phyloP scores from a whole-genome alignment of 2,113 vertebrate species.

The Mobula birostris region DNA sequence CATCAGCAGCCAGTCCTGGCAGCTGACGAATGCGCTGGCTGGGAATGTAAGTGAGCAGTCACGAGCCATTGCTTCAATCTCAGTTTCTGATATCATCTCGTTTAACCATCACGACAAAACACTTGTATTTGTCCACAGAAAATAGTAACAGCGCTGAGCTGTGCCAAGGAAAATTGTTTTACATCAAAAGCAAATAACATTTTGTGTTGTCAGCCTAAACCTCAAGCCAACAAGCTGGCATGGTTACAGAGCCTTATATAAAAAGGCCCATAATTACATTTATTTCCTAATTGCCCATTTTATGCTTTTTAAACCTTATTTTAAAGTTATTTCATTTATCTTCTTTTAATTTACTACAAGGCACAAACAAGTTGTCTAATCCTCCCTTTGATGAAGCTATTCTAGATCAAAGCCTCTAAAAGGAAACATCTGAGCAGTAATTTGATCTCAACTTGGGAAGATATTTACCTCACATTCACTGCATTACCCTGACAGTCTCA shows the following conservation, averaged over 20 bases:
- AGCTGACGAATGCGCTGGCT: neutral
- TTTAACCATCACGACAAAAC: slow-evolving; percentile 46
- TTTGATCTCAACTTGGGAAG: neutral
- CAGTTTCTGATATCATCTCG: slow-evolving; percentile 12
- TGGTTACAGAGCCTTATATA: neutral
- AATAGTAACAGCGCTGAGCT: slow-evolving; percentile 24
- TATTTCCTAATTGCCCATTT: neutral
- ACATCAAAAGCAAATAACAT: slow-evolving; percentile 18
- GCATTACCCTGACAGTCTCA: neutral
- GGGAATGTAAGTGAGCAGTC: neutral
- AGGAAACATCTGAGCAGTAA: neutral
- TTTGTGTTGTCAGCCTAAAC: neutral
- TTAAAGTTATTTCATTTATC: slow-evolving; percentile 4
- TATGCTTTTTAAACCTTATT: neutral
- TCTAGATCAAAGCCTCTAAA: neutral
- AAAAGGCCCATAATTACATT: neutral
- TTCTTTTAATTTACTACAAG: neutral
- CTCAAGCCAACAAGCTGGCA: neutral
- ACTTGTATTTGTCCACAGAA: slow-evolving; percentile 41
- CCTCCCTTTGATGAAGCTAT: neutral
- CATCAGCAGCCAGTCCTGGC: slow-evolving; percentile 34
- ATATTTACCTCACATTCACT: neutral
- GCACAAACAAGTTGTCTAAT: neutral
- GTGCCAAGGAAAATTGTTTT: slow-evolving; percentile 28
- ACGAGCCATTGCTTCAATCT: neutral